These are phyloP conservation scores for Columba livia DNA, from an alignment of 2,113 vertebrate species.

Conservation along the genomic window DNA sequence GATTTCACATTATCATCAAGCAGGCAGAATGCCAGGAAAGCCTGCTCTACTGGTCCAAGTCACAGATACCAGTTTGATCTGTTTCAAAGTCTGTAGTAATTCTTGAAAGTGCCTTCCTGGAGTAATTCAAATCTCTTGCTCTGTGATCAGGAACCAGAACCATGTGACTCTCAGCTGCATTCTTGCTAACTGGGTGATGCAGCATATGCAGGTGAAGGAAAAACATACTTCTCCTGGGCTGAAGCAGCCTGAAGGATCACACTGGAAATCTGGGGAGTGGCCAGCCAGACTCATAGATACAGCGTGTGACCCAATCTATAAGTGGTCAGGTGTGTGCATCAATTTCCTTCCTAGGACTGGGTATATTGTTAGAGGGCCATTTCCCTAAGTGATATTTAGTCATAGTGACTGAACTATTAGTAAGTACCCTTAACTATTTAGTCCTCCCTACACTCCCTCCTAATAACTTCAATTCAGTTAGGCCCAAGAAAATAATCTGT, in stretches of 20 bases:
- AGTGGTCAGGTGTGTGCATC: neutral
- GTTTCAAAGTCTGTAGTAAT: neutral
- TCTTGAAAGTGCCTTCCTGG: neutral
- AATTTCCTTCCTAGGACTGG: conserved; percentile 4
- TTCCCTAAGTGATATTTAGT: neutral
- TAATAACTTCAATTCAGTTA: neutral
- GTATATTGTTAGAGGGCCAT: neutral
- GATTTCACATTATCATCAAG: neutral
- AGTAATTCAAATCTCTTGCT: neutral
- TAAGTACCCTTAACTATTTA: neutral
- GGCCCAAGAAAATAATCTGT: neutral
- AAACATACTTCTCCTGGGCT: neutral
- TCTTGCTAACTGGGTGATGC: neutral
- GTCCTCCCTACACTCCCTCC: neutral
- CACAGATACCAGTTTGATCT: neutral
- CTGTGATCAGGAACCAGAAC: neutral
- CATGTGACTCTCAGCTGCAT: neutral
- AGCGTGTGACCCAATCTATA: neutral
- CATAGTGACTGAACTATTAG: neutral
- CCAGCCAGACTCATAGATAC: neutral
- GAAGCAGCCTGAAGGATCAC: neutral
- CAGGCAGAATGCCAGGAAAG: neutral
- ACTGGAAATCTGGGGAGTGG: neutral
- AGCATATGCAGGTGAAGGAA: neutral
- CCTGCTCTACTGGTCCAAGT: neutral